Evolutionary conservation across 2,888 invertebrate genomes (phyloP).

Genomic region (Cerceris ruficornis): DNA sequence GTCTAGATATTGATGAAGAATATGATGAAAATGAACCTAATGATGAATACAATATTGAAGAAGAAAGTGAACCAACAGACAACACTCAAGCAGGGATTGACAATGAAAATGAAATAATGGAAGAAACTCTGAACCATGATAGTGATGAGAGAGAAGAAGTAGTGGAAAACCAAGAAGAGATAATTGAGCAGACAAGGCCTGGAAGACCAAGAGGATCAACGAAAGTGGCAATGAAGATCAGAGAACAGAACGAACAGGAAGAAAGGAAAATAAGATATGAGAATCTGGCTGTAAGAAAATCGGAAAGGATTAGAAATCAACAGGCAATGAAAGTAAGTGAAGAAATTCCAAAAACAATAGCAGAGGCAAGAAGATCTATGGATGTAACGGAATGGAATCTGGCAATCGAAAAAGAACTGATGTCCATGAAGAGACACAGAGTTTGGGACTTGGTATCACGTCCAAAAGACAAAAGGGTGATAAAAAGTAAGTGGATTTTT

Average conservation of each 20-base stretch:
- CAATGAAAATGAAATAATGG: slow-evolving; percentile 11
- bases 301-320: slow-evolving; percentile 11
- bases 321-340: slow-evolving; percentile 6
- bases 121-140: not conserved
- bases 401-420: not conserved
- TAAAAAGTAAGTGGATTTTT: slow-evolving; percentile 16
- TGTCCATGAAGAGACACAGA: not conserved
- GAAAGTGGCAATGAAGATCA: slow-evolving; percentile 10
- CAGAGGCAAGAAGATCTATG: not conserved
- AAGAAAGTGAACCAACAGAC: not conserved
- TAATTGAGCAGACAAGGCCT: not conserved
- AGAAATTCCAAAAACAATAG: slow-evolving; percentile 5
- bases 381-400: not conserved
- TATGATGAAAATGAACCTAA: not conserved
- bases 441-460: not conserved
- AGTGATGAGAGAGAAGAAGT: not conserved
- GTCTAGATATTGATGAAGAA: not conserved
- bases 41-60: slow-evolving; percentile 15
- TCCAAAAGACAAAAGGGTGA: slow-evolving; percentile 5
- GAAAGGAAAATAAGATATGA: not conserved
- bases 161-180: slow-evolving; percentile 2
- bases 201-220: slow-evolving; percentile 14
- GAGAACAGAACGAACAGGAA: not conserved
- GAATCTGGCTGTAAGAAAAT: slow-evolving; percentile 8
- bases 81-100: not conserved